Evolutionary conservation across 2,888 invertebrate genomes (phyloP).

Genomic region (Rhyacophila evoluta): DNA sequence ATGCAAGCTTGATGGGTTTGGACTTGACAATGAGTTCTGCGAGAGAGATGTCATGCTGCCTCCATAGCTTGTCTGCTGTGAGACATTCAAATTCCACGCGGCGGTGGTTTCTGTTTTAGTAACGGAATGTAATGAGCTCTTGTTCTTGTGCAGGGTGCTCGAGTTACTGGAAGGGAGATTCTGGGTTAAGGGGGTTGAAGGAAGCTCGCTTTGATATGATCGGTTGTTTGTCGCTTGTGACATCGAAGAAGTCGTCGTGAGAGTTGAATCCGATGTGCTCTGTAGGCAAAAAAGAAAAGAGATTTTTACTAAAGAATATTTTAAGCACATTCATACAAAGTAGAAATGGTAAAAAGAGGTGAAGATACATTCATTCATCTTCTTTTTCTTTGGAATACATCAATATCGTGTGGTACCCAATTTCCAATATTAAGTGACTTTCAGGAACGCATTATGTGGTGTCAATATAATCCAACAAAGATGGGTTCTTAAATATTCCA

Average conservation of each 20-base stretch:
- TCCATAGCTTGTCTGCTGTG: conserved; percentile 58
- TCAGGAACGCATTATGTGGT: no score
- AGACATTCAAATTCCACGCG: conserved; percentile 44
- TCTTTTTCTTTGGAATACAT: no score
- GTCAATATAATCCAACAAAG: no score
- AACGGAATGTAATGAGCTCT: conserved; percentile 62
- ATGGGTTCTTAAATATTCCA: no score
- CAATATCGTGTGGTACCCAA: no score
- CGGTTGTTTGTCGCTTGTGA: conserved; percentile 62
- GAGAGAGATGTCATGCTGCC: conserved; percentile 66
- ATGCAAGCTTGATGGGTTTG: conserved; percentile 35
- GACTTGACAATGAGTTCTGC: conserved; percentile 38
- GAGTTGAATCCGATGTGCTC: conserved; percentile 74
- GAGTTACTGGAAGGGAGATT: conserved; percentile 52
- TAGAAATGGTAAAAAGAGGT: no score
- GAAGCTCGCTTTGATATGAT: background rate
- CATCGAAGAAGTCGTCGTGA: conserved; percentile 63
- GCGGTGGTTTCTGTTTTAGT: conserved; percentile 55
- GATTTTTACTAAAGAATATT: background rate
- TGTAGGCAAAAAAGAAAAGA: conserved; percentile 59
- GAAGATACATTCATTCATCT: no score
- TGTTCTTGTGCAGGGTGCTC: conserved; percentile 64
- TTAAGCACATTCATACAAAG: no score
- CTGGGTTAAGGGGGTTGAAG: conserved; percentile 9
- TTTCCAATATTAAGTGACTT: no score